Conservation (phyloP, 2,113 vertebrate species). For the Brienomyrus longianalis region DNA sequence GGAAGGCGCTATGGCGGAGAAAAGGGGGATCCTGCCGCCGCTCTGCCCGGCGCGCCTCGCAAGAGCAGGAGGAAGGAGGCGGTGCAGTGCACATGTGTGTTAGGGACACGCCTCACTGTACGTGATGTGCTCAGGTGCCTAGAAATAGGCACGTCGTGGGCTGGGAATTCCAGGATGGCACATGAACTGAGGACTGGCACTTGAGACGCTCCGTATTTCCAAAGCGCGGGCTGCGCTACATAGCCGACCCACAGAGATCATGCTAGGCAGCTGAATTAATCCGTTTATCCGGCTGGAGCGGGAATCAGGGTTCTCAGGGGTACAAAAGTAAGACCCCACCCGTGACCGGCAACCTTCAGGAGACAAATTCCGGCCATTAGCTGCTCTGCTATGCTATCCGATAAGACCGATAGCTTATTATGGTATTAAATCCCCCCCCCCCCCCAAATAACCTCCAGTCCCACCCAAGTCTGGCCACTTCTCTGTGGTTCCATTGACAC, state of each 20-base stretch:
- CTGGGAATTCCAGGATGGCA: not conserved
- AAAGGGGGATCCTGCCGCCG: not conserved
- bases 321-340: not conserved
- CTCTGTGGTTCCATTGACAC: not conserved
- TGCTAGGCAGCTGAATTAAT: not conserved
- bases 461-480: not conserved
- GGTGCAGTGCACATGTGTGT: not conserved
- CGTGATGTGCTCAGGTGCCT: not conserved
- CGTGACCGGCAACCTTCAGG: not conserved
- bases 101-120: not conserved
- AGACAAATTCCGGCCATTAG: not conserved
- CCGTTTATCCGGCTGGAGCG: not conserved
- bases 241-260: not conserved
- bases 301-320: not conserved
- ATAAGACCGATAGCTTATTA: not conserved
- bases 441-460: not conserved
- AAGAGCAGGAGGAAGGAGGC: not conserved
- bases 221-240: not conserved
- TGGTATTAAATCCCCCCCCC: not conserved
- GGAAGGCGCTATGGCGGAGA: not conserved
- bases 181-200: not conserved
- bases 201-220: not conserved
- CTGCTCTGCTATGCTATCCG: not conserved
- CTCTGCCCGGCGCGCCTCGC: not conserved
- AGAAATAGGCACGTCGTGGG: not conserved